phyloP scores from a whole-genome alignment of 2,888 invertebrate species.

The Folsomia manolachei region DNA sequence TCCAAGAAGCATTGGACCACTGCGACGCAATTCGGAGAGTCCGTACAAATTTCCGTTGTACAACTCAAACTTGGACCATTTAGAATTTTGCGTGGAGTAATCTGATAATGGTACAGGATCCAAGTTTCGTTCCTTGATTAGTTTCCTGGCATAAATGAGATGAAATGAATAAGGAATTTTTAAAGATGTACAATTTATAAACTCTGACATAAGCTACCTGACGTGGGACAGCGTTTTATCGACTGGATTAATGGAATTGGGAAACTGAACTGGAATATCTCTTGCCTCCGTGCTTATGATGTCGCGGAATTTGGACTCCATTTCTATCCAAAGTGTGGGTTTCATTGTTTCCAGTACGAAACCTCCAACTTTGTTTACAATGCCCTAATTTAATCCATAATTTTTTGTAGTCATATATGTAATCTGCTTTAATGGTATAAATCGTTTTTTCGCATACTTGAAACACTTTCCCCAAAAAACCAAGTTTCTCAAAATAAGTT shows the following conservation, averaged over 20 bases:
- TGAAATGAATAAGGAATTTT: neutral
- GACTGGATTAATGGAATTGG: slow-evolving; percentile 78
- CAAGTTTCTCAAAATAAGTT: slow-evolving; percentile 77
- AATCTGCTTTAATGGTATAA: neutral
- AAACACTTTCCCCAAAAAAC: slow-evolving; percentile 67
- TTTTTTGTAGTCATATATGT: neutral
- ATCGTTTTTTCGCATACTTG: slow-evolving; percentile 53
- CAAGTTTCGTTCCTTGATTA: slow-evolving; percentile 25
- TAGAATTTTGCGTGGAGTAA: slow-evolving; percentile 28
- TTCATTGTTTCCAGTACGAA: slow-evolving; percentile 82
- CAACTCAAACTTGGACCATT: slow-evolving; percentile 30
- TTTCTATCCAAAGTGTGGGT: slow-evolving; percentile 69
- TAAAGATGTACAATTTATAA: neutral
- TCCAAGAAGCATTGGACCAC: slow-evolving; percentile 31
- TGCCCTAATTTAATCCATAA: slow-evolving; percentile 58
- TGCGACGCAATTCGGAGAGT: slow-evolving; percentile 21
- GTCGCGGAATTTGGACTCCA: slow-evolving; percentile 68
- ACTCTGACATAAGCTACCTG: slow-evolving; percentile 6
- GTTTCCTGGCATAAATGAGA: slow-evolving; percentile 18
- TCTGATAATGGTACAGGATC: slow-evolving; percentile 29
- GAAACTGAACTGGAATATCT: slow-evolving; percentile 69
- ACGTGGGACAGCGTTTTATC: slow-evolving; percentile 56
- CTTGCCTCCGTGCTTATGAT: slow-evolving; percentile 72
- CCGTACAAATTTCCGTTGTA: slow-evolving; percentile 27
- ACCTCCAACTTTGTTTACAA: slow-evolving; percentile 77